phyloP scores from a whole-genome alignment of 2,113 vertebrate species.

The Agapornis roseicollis region DNA sequence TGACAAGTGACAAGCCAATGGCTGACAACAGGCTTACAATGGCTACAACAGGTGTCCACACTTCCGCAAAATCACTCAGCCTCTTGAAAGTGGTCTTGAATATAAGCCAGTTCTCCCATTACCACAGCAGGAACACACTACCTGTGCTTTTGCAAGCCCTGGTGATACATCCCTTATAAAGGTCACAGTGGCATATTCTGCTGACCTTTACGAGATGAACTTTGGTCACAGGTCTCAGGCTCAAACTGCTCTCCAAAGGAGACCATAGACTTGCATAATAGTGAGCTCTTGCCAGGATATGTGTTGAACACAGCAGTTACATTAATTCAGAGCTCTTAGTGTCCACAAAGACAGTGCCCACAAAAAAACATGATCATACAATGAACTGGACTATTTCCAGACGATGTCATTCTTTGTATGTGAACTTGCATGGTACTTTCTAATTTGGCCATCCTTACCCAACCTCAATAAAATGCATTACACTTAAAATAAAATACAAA shows the following conservation, averaged over 20 bases:
- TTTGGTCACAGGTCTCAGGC: not conserved
- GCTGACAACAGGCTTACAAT: not conserved
- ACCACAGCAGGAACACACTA: not conserved
- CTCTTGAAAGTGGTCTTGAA: not conserved
- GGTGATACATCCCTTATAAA: not conserved
- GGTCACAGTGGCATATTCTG: not conserved
- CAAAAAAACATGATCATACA: not conserved
- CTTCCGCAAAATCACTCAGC: not conserved
- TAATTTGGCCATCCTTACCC: not conserved
- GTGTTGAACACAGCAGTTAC: not conserved
- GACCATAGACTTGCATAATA: not conserved
- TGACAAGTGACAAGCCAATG: not conserved
- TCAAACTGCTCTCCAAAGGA: not conserved
- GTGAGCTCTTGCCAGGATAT: not conserved
- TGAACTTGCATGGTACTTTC: not conserved
- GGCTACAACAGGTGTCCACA: not conserved
- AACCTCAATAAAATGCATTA: not conserved
- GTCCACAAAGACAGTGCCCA: not conserved
- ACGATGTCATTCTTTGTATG: not conserved
- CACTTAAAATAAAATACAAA: not conserved
- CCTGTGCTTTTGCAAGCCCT: not conserved
- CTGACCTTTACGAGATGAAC: not conserved
- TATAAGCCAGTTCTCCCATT: not conserved
- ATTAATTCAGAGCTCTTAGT: not conserved
- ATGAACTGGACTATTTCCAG: not conserved